Conservation (phyloP, 1,140 invertebrate species). For the Trichoplusia ni region DNA sequence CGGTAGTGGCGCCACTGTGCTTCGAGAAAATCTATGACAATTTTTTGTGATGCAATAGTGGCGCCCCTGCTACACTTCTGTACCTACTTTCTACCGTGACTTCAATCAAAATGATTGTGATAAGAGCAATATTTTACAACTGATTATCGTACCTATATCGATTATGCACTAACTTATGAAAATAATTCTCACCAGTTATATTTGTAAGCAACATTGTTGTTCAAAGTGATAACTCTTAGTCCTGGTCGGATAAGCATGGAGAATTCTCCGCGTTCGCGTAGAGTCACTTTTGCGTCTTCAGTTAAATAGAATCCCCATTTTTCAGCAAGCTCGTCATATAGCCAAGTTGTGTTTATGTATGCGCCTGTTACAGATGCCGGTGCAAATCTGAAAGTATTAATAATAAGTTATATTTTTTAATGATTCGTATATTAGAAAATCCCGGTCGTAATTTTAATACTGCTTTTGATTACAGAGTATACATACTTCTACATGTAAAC, state of each 20-base stretch:
- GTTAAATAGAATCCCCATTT: slow-evolving; percentile 87
- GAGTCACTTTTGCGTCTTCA: slow-evolving; percentile 82
- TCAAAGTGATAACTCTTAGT: slow-evolving; percentile 87
- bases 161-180: not conserved
- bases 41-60: too few relatives aligned
- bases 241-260: slow-evolving; percentile 84
- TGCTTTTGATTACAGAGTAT: too few relatives aligned
- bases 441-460: too few relatives aligned
- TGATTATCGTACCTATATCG: too few relatives aligned
- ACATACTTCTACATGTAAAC: too few relatives aligned
- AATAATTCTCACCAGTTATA: slow-evolving; percentile 85
- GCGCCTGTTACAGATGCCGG: slow-evolving; percentile 76
- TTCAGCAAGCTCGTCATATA: slow-evolving; percentile 85
- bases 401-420: not conserved
- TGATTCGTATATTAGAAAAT: too few relatives aligned
- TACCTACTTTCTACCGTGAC: too few relatives aligned
- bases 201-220: slow-evolving; percentile 88
- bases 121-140: not conserved
- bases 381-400: slow-evolving; percentile 78
- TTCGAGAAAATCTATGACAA: too few relatives aligned
- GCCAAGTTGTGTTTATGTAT: slow-evolving; percentile 84
- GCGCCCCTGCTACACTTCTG: too few relatives aligned
- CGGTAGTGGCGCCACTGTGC: too few relatives aligned
- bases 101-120: not conserved
- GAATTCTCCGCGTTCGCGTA: slow-evolving; percentile 87